Conservation (phyloP, 2,113 vertebrate genomes). For the Myrmecophaga tridactyla region DNA sequence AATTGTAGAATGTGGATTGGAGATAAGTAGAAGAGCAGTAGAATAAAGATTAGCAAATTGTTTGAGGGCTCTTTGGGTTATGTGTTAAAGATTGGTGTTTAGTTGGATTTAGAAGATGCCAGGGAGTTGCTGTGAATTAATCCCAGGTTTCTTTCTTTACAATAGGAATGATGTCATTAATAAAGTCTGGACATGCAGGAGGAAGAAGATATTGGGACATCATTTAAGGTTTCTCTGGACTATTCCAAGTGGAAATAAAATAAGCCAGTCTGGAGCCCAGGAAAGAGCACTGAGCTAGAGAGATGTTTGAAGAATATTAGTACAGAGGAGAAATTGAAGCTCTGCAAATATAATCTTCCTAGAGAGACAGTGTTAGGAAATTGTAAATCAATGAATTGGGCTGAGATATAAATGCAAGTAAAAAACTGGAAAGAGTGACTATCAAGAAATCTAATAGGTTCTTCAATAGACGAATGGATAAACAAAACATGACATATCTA, state of each 20-base stretch:
- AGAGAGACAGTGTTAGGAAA: background rate
- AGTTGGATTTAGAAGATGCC: background rate
- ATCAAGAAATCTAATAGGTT: background rate
- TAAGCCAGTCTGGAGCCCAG: background rate
- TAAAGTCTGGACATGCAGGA: background rate
- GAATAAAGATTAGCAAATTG: background rate
- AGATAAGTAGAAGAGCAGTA: background rate
- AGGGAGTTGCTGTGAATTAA: background rate
- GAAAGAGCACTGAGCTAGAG: background rate
- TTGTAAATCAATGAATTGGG: background rate
- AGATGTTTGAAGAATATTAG: background rate
- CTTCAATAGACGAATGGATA: no score
- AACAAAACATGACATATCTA: no score
- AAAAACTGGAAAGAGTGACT: background rate
- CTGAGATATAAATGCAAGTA: background rate
- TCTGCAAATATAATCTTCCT: background rate
- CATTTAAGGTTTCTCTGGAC: background rate
- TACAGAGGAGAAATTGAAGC: background rate
- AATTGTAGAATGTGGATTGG: background rate
- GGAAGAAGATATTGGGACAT: background rate
- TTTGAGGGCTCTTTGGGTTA: background rate
- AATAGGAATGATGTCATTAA: background rate
- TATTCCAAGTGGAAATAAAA: background rate
- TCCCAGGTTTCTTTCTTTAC: background rate
- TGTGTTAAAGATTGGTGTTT: background rate